Percentiles rank a stretch among this genome's conserved stretches.
Conservation (phyloP, 1,140 invertebrate species). For the Nylanderia fulva region DNA sequence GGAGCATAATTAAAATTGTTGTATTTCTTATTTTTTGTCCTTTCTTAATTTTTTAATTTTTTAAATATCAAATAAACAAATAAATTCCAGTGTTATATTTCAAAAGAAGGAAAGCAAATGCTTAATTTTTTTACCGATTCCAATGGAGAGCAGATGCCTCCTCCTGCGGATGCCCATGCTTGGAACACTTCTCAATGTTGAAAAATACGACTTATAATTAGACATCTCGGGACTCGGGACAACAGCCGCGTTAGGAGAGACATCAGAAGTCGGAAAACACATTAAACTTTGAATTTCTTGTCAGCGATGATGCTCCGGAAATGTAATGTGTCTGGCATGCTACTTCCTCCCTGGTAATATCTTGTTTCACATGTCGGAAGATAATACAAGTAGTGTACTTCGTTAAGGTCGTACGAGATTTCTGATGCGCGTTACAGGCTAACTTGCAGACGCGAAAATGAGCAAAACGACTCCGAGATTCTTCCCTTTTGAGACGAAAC, state of each 20-base stretch:
- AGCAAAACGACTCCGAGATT: not conserved
- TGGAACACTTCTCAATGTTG: constrained; percentile 33
- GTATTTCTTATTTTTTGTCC: too few species aligned
- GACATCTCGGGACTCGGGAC: constrained; percentile 28
- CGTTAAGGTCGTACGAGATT: constrained; percentile 17
- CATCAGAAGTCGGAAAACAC: constrained; percentile 44
- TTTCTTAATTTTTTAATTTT: too few species aligned
- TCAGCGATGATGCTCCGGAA: constrained; percentile 59
- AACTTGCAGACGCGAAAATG: not conserved
- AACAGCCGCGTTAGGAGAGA: constrained; percentile 36
- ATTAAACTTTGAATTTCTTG: constrained; percentile 56
- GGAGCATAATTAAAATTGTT: too few species aligned
- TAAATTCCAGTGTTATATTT: too few species aligned
- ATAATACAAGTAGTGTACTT: constrained; percentile 41
- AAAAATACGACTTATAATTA: constrained; percentile 53
- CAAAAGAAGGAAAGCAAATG: too few species aligned
- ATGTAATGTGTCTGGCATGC: constrained; percentile 57
- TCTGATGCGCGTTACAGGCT: not conserved
- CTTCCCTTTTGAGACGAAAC: not conserved
- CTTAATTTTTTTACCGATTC: too few species aligned
- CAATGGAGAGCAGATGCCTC: too few species aligned
- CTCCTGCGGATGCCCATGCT: too few species aligned
- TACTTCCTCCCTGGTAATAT: constrained; percentile 45
- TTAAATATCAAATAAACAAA: too few species aligned
- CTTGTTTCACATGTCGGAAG: constrained; percentile 49